A percentile compares a stretch with the other conserved stretches of the same genome.
These are phyloP conservation scores for Macrosiphum euphorbiae DNA, from an alignment of 2,888 invertebrate genomes.

Conservation along the genomic window DNA sequence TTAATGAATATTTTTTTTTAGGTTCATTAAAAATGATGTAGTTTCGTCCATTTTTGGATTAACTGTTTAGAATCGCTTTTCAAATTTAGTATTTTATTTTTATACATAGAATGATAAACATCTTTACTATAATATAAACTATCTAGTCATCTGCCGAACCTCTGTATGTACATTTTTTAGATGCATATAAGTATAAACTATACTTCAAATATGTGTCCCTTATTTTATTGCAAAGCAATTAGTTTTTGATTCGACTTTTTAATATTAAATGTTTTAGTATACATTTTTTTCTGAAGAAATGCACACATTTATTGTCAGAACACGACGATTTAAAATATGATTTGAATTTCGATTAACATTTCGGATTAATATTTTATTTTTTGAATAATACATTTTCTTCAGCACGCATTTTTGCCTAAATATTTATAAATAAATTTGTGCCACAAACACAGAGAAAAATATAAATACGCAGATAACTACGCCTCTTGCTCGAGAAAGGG, in stretches of 20 bases:
- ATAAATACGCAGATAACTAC: constrained; percentile 24
- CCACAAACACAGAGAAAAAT: not conserved
- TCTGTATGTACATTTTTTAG: not conserved
- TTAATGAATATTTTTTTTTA: not conserved
- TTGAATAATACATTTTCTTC: not conserved
- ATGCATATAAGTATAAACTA: not conserved
- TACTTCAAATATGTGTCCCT: not conserved
- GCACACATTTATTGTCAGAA: no score
- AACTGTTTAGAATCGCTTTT: not conserved
- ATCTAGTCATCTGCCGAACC: not conserved
- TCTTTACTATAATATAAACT: not conserved
- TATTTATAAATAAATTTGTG: not conserved
- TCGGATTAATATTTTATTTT: constrained; percentile 2
- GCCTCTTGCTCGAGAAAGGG: not conserved
- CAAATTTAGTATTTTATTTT: not conserved
- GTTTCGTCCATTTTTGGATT: not conserved
- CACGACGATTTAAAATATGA: not conserved
- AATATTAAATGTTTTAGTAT: no score
- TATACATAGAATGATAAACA: not conserved
- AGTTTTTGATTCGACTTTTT: no score
- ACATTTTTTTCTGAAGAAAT: no score
- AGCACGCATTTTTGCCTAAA: not conserved
- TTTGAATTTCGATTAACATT: not conserved
- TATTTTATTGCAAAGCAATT: not conserved
- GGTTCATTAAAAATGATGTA: not conserved